These are phyloP conservation scores for Chrysemys picta DNA, from an alignment of 2,113 vertebrate genomes.

Conservation along the genomic window DNA sequence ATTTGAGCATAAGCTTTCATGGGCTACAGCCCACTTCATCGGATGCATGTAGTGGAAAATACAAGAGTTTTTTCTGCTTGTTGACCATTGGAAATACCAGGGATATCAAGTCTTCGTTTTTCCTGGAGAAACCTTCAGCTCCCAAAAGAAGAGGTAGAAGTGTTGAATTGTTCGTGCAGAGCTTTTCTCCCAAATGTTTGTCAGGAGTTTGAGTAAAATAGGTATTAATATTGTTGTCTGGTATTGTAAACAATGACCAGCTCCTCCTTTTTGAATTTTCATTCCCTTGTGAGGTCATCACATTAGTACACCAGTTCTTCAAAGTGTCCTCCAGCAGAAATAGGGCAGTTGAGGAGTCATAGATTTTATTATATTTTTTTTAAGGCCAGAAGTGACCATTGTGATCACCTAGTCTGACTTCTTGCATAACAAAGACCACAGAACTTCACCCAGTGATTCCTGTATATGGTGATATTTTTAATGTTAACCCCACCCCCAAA, in stretches of 20 bases:
- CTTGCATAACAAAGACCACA: neutral
- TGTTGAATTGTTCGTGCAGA: neutral
- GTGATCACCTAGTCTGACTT: neutral
- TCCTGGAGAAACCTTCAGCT: neutral
- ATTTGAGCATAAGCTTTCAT: too few species aligned
- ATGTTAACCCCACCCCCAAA: neutral
- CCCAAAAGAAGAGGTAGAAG: neutral
- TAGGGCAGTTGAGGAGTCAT: neutral
- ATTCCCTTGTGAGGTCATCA: neutral
- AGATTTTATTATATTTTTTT: neutral
- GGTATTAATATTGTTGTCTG: neutral
- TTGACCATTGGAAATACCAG: neutral
- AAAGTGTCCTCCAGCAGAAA: neutral
- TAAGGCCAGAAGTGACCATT: neutral
- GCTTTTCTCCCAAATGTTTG: neutral
- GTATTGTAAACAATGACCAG: neutral
- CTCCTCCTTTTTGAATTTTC: neutral
- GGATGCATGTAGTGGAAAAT: too few species aligned
- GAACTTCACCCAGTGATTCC: neutral
- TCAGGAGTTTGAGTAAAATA: neutral
- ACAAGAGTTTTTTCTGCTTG: neutral
- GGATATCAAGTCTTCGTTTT: neutral
- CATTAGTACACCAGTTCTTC: neutral
- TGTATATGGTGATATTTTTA: neutral
- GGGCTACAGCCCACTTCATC: too few species aligned